A percentile compares a stretch with the other conserved stretches of the same genome.
phyloP scores from a whole-genome alignment of 1,140 invertebrate genomes.

The Mesaphorura yosii region DNA sequence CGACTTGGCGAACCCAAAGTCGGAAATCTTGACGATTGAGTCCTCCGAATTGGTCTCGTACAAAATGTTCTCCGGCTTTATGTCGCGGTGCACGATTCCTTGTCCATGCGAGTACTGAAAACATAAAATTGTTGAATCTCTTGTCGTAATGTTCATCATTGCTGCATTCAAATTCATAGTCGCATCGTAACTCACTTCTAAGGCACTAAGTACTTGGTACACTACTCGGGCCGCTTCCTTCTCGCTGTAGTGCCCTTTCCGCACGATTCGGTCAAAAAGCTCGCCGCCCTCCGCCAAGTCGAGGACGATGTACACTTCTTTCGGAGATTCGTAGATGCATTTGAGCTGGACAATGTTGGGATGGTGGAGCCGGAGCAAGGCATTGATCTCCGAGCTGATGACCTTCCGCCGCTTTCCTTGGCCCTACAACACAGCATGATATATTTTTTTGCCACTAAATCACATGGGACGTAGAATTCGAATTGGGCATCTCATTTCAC shows the following conservation, averaged over 20 bases:
- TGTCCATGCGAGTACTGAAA: slow-evolving; percentile 41
- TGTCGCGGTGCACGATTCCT: slow-evolving; percentile 38
- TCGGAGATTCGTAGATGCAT: slow-evolving; percentile 37
- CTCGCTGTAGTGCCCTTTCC: slow-evolving; percentile 35
- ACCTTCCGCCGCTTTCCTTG: slow-evolving; percentile 33
- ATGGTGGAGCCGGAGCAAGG: slow-evolving; percentile 33
- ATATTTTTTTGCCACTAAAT: not conserved
- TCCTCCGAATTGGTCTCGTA: slow-evolving; percentile 39
- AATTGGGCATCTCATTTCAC: too few species aligned
- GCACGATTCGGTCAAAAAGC: slow-evolving; percentile 44
- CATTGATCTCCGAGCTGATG: slow-evolving; percentile 31
- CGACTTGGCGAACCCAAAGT: slow-evolving; percentile 42
- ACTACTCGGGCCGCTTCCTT: slow-evolving; percentile 41
- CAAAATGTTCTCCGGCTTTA: slow-evolving; percentile 44
- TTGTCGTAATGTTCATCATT: not conserved
- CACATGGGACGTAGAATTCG: not conserved
- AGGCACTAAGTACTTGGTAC: slow-evolving; percentile 37
- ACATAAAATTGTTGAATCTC: not conserved
- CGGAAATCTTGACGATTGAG: slow-evolving; percentile 38
- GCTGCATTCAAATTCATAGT: not conserved
- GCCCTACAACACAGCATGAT: slow-evolving; percentile 28
- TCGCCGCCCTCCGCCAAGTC: slow-evolving; percentile 40
- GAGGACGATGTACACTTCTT: slow-evolving; percentile 35
- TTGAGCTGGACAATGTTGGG: slow-evolving; percentile 36
- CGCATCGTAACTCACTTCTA: slow-evolving; percentile 35